Evolutionary conservation across 2,888 invertebrate genomes (phyloP).

Genomic region (Ochlodes sylvanus): DNA sequence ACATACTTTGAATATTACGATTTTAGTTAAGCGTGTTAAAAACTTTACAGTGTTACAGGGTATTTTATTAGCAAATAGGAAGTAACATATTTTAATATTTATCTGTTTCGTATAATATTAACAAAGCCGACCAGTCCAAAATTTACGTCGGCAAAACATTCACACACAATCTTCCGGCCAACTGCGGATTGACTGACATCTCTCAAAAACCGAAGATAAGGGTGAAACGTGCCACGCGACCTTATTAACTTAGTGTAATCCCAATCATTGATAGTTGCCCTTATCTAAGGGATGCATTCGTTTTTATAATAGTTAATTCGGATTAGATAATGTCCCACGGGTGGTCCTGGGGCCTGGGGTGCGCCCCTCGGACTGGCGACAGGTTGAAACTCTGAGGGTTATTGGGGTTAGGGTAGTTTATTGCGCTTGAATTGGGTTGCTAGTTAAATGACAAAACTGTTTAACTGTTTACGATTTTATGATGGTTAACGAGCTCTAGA

Average conservation of each 20-base stretch:
- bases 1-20: no score
- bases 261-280: constrained; percentile 62
- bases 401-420: constrained; percentile 28
- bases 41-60: no score
- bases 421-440: constrained; percentile 31
- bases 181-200: constrained; percentile 64
- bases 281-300: constrained; percentile 71
- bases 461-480: constrained; percentile 26
- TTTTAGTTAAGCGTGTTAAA: no score
- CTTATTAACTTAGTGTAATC: constrained; percentile 81
- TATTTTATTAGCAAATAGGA: no score
- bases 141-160: constrained; percentile 2
- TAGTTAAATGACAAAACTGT: constrained; percentile 26
- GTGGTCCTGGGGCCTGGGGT: constrained; percentile 67
- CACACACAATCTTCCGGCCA: constrained; percentile 57
- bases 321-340: constrained; percentile 80
- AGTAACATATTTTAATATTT: no score
- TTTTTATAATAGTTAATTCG: constrained; percentile 80
- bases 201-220: constrained; percentile 53
- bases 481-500: neutral
- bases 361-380: constrained; percentile 27
- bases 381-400: constrained; percentile 35
- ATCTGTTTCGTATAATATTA: neutral
- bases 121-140: neutral
- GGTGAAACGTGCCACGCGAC: constrained; percentile 72